Evolutionary conservation across 2,797 vertebrate genomes (phyloP).

Genomic region (Myiotriccus ornatus): DNA sequence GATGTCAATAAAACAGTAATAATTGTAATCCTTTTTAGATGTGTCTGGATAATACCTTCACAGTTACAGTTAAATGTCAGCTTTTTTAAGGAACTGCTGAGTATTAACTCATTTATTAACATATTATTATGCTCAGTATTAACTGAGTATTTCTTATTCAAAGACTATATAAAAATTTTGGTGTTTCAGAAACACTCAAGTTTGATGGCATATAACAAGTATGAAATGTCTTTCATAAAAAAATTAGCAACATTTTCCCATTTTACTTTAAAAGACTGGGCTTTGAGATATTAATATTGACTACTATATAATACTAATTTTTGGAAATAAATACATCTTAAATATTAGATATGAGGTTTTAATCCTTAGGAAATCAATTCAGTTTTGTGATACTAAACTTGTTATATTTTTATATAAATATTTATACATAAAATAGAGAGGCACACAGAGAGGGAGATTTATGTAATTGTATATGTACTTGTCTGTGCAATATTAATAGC

Average conservation of each 20-base stretch:
- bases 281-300: background rate
- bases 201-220: background rate
- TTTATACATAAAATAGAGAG: background rate
- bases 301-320: background rate
- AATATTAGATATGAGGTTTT: background rate
- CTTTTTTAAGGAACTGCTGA: background rate
- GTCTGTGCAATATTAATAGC: background rate
- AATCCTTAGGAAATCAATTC: background rate
- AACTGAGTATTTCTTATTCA: background rate
- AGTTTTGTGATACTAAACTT: background rate
- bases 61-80: background rate
- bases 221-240: background rate
- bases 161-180: background rate
- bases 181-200: background rate
- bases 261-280: background rate
- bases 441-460: background rate
- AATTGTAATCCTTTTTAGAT: background rate
- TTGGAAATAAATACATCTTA: background rate
- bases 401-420: background rate
- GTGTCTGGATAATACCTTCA: background rate
- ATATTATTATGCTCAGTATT: background rate
- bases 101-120: background rate
- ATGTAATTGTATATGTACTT: background rate
- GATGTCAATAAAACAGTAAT: conserved; percentile 5
- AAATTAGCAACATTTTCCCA: background rate